Evolutionary conservation across 2,113 vertebrate species (phyloP).

Genomic region (Sphaerodactylus townsendi): DNA sequence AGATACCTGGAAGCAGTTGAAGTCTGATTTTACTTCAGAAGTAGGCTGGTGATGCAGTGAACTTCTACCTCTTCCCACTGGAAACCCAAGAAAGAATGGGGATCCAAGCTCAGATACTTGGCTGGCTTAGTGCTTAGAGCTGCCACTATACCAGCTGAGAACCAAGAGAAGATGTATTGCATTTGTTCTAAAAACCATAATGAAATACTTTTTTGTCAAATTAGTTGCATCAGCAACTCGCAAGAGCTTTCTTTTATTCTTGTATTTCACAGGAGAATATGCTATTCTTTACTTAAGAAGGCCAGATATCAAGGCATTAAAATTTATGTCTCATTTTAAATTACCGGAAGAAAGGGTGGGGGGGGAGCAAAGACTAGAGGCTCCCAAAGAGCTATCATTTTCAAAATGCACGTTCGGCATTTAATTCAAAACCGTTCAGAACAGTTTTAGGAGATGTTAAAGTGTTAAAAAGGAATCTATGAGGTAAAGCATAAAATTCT

Average conservation of each 20-base stretch:
- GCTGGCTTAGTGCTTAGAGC: too few relatives aligned
- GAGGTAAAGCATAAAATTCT: background rate
- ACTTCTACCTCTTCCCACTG: too few relatives aligned
- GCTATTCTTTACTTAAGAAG: background rate
- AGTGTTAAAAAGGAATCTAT: conserved; percentile 33
- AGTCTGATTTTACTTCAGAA: too few relatives aligned
- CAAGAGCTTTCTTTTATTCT: too few relatives aligned
- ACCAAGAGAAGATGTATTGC: too few relatives aligned
- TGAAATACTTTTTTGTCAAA: background rate
- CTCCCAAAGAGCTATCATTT: background rate
- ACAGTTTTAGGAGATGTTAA: conserved; percentile 38
- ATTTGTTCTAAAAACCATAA: background rate
- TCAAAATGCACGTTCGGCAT: background rate
- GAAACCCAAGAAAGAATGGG: too few relatives aligned
- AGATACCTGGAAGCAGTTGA: too few relatives aligned
- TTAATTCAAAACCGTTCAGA: conserved; percentile 29
- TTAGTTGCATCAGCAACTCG: background rate
- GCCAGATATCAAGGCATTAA: background rate
- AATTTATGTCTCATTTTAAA: background rate
- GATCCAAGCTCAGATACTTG: too few relatives aligned
- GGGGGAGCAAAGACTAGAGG: too few relatives aligned
- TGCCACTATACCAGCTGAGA: too few relatives aligned
- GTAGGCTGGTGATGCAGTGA: too few relatives aligned
- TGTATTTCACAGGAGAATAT: background rate
- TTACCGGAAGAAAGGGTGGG: too few relatives aligned